Evolutionary conservation across 2,888 invertebrate genomes (phyloP).

Genomic region (Ganaspis brasiliensis): DNA sequence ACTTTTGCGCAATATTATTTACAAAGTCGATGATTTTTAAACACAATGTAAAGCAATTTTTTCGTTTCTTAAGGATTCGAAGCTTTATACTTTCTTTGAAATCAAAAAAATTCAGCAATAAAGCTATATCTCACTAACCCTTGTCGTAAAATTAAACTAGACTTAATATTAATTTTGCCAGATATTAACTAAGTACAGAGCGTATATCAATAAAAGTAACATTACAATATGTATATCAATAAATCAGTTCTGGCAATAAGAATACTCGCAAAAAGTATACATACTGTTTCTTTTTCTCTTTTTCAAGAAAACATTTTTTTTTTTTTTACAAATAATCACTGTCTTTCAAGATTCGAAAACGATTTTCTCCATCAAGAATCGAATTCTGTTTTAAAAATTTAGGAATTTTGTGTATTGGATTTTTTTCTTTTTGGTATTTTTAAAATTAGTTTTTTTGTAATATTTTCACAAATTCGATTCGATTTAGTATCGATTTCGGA

Average conservation of each 20-base stretch:
- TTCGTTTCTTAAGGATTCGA: neutral
- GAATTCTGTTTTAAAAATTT: neutral
- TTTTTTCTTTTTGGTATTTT: neutral
- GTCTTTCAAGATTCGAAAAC: neutral
- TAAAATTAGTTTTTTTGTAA: neutral
- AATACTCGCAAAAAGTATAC: slow-evolving; percentile 26
- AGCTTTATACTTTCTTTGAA: neutral
- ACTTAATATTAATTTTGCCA: slow-evolving; percentile 18
- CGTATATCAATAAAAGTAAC: slow-evolving; percentile 14
- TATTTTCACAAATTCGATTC: neutral
- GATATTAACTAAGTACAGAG: slow-evolving; percentile 21
- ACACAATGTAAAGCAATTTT: slow-evolving; percentile 6
- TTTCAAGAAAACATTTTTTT: no score
- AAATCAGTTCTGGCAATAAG: slow-evolving; percentile 38
- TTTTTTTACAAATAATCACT: neutral
- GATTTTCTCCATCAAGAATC: neutral
- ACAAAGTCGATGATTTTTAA: neutral
- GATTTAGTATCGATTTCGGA: neutral
- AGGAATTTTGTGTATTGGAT: neutral
- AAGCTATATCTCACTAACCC: slow-evolving; percentile 35
- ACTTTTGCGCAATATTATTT: slow-evolving; percentile 1
- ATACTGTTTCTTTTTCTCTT: no score
- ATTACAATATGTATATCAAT: slow-evolving; percentile 3
- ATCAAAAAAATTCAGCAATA: neutral
- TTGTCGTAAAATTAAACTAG: slow-evolving; percentile 30